These are phyloP conservation scores for Spodoptera littoralis DNA, from an alignment of 2,888 invertebrate species.

Conservation along the genomic window DNA sequence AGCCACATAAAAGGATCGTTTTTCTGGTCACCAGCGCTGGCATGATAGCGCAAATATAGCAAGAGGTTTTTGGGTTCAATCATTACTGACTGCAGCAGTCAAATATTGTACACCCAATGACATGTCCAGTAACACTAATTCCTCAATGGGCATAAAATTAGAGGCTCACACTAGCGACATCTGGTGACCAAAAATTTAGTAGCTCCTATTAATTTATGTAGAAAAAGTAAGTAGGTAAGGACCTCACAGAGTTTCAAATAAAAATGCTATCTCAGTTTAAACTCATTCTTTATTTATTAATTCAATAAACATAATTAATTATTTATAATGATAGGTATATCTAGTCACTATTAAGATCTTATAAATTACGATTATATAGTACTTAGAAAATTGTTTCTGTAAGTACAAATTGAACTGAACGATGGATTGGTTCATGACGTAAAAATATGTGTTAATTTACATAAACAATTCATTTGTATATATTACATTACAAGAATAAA, in stretches of 20 bases:
- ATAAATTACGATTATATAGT: constrained; percentile 77
- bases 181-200: too few relatives aligned
- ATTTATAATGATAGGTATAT: constrained; percentile 68
- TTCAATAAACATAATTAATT: constrained; percentile 79
- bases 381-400: constrained; percentile 68
- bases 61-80: too few relatives aligned
- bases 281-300: constrained; percentile 81
- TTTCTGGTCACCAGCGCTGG: too few relatives aligned
- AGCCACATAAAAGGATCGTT: too few relatives aligned
- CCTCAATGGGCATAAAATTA: too few relatives aligned
- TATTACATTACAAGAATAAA: constrained; percentile 33
- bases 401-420: constrained; percentile 65
- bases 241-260: background rate
- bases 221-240: too few relatives aligned
- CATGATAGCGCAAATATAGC: too few relatives aligned
- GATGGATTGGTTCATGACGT: constrained; percentile 52
- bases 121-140: too few relatives aligned
- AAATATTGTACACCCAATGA: too few relatives aligned
- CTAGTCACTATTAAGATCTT: constrained; percentile 79
- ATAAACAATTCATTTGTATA: constrained; percentile 39
- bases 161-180: too few relatives aligned
- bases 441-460: constrained; percentile 41
- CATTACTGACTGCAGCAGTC: too few relatives aligned
- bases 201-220: too few relatives aligned
- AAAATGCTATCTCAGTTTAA: constrained; percentile 57